Conservation (phyloP, 2,888 invertebrate species). For the Drosophila paramelanica region DNA sequence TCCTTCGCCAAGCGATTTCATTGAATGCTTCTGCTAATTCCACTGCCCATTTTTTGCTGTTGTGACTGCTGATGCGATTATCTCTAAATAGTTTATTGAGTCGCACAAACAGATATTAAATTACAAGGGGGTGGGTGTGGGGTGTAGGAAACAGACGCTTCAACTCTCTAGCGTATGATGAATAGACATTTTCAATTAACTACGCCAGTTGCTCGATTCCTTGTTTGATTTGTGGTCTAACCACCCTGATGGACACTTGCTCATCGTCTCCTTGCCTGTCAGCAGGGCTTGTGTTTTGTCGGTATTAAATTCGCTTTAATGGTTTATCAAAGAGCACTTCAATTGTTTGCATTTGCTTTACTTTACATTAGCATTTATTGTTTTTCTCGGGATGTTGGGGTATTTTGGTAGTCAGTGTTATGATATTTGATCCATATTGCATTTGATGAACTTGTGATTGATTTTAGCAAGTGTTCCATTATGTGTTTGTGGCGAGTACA, state of each 20-base stretch:
- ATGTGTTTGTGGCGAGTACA: constrained; percentile 34
- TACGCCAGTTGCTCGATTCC: constrained; percentile 51
- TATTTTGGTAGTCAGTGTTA: constrained; percentile 7
- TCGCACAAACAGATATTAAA: constrained; percentile 63
- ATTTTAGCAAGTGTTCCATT: constrained; percentile 41
- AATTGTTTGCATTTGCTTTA: constrained; percentile 67
- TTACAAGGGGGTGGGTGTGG: constrained; percentile 38
- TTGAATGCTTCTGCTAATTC: constrained; percentile 36
- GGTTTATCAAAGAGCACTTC: constrained; percentile 83
- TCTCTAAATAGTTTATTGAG: constrained; percentile 48
- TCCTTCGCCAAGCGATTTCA: background rate
- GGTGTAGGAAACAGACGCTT: background rate
- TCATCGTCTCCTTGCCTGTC: constrained; percentile 1
- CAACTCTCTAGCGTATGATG: constrained; percentile 62
- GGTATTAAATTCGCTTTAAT: constrained; percentile 78
- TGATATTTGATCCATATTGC: constrained; percentile 48
- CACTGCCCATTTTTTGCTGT: constrained; percentile 11
- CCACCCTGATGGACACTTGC: constrained; percentile 31
- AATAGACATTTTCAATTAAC: constrained; percentile 83
- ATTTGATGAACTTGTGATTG: constrained; percentile 31
- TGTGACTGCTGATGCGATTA: constrained; percentile 65
- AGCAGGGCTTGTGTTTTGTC: constrained; percentile 25
- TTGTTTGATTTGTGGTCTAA: constrained; percentile 52
- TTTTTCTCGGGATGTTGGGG: constrained; percentile 3
- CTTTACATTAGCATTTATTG: constrained; percentile 56